phyloP scores from a whole-genome alignment of 2,113 vertebrate species.

The Microcebus ravelobensis region DNA sequence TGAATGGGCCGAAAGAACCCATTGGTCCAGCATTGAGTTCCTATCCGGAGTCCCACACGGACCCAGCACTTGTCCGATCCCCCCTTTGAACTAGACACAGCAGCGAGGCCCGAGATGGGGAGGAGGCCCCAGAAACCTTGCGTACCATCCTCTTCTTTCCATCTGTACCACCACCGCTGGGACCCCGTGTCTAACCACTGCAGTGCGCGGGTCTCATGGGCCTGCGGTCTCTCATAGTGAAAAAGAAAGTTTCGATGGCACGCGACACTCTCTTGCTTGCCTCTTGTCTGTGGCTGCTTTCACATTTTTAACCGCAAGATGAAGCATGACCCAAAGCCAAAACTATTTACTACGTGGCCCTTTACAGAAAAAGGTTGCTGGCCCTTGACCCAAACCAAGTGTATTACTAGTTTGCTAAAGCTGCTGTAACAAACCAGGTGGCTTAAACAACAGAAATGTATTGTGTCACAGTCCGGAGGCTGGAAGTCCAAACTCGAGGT shows the following conservation, averaged over 20 bases:
- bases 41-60: neutral
- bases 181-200: neutral
- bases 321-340: neutral
- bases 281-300: neutral
- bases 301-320: neutral
- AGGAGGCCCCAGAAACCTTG: neutral
- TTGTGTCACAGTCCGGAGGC: neutral
- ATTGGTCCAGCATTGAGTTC: neutral
- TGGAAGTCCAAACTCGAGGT: neutral
- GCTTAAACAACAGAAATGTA: neutral
- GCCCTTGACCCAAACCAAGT: neutral
- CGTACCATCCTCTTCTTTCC: neutral
- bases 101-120: neutral
- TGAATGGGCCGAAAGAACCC: neutral
- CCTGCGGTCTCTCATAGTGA: neutral
- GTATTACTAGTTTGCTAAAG: neutral
- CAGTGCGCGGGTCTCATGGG: neutral
- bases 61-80: neutral
- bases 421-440: neutral
- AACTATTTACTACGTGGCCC: neutral
- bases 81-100: neutral
- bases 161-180: neutral
- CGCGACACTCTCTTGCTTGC: neutral
- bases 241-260: neutral
- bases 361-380: neutral